Conservation (phyloP, 2,797 vertebrate genomes). For the Picus viridis region DNA sequence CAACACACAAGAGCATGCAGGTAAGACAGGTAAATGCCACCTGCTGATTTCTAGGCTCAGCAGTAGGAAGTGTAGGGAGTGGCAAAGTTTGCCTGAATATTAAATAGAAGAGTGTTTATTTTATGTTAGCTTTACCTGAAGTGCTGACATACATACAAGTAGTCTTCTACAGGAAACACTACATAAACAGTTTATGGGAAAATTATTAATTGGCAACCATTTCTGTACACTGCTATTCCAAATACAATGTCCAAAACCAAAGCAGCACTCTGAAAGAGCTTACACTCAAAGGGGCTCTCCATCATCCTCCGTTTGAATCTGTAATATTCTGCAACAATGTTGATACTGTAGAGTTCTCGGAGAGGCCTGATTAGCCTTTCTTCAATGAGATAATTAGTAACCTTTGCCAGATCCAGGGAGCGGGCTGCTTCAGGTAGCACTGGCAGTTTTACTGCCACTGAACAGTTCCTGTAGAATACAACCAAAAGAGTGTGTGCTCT, state of each 20-base stretch:
- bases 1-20: background rate
- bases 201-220: background rate
- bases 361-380: conserved; percentile 84
- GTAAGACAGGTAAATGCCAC: background rate
- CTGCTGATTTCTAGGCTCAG: background rate
- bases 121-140: background rate
- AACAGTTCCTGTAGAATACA: conserved; percentile 78
- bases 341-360: conserved; percentile 69
- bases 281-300: conserved; percentile 85
- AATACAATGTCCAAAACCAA: background rate
- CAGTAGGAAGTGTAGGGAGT: background rate
- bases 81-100: background rate
- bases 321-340: conserved; percentile 81
- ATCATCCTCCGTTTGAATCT: conserved; percentile 82
- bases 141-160: background rate
- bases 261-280: conserved; percentile 43
- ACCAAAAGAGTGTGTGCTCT: background rate
- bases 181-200: background rate
- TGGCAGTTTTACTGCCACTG: conserved; percentile 73
- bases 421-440: conserved; percentile 63
- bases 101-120: background rate
- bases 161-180: background rate
- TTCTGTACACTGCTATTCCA: background rate
- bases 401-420: conserved; percentile 66
- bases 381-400: conserved; percentile 82